These are phyloP conservation scores for Maniola hyperantus DNA, from an alignment of 2,888 invertebrate genomes.

Conservation along the genomic window DNA sequence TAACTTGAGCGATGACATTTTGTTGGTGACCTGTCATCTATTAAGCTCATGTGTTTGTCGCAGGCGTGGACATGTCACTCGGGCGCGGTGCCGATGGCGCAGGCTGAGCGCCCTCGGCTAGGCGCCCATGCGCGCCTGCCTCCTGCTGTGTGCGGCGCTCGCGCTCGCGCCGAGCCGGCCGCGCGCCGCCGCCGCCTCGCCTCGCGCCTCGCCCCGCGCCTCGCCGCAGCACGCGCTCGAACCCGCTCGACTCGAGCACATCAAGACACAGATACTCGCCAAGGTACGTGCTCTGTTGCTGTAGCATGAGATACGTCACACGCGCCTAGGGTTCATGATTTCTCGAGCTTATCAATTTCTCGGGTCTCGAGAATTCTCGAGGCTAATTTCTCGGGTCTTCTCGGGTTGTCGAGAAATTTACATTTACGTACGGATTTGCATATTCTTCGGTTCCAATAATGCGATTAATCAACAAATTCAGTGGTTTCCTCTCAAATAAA, in stretches of 20 bases:
- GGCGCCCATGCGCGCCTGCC: constrained; percentile 79
- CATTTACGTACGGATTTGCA: no score
- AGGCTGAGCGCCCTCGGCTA: constrained; percentile 74
- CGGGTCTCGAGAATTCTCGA: no score
- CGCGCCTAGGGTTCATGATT: no score
- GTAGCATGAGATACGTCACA: no score
- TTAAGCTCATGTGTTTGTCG: neutral
- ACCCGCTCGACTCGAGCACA: constrained; percentile 51
- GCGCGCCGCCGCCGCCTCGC: constrained; percentile 63
- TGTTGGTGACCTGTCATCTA: no score
- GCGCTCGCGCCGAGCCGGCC: constrained; percentile 65
- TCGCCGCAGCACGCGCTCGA: constrained; percentile 37
- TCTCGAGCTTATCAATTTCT: no score
- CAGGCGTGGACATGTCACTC: constrained; percentile 75
- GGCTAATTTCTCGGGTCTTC: no score
- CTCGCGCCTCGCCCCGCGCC: constrained; percentile 43
- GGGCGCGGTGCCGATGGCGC: constrained; percentile 75
- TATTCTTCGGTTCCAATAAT: no score
- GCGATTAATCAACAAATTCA: no score
- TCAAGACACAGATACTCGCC: constrained; percentile 49
- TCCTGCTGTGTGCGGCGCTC: constrained; percentile 78
- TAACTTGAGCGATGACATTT: no score
- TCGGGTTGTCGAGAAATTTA: no score
- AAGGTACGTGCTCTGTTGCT: constrained; percentile 37
- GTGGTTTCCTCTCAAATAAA: no score